Evolutionary conservation across 2,797 vertebrate species (phyloP).

Genomic region (Prunella strophiata): DNA sequence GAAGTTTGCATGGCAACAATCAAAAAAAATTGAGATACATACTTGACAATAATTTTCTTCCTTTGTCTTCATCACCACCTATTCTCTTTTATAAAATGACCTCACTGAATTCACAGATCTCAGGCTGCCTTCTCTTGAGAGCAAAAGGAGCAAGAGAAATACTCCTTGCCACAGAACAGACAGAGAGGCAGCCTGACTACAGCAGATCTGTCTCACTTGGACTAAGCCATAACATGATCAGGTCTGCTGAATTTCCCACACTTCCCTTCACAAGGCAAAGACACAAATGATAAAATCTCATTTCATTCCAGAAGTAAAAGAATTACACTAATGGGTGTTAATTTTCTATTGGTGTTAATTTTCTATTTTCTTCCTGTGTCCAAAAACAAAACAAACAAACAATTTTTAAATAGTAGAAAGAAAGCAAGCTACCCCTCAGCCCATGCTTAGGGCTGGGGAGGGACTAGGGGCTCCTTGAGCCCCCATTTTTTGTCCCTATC

Average conservation of each 20-base stretch:
- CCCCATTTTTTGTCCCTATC: fast-evolving
- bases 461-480: fast-evolving
- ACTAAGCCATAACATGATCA: fast-evolving
- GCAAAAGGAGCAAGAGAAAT: background rate
- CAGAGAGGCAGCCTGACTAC: background rate
- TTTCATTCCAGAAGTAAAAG: background rate
- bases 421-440: background rate
- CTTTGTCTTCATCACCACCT: background rate
- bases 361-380: background rate
- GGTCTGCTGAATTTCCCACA: background rate
- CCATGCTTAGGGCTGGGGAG: no score
- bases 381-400: background rate
- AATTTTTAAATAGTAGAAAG: background rate
- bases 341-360: no score
- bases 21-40: fast-evolving
- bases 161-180: background rate
- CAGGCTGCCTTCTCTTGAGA: background rate
- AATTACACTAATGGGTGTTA: background rate
- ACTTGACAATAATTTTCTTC: background rate
- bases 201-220: background rate
- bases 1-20: background rate
- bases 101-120: background rate
- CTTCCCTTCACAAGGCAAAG: background rate
- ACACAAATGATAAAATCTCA: background rate
- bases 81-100: background rate